Evolutionary conservation across 2,113 vertebrate species (phyloP).

Genomic region (Rafetus swinhoei): DNA sequence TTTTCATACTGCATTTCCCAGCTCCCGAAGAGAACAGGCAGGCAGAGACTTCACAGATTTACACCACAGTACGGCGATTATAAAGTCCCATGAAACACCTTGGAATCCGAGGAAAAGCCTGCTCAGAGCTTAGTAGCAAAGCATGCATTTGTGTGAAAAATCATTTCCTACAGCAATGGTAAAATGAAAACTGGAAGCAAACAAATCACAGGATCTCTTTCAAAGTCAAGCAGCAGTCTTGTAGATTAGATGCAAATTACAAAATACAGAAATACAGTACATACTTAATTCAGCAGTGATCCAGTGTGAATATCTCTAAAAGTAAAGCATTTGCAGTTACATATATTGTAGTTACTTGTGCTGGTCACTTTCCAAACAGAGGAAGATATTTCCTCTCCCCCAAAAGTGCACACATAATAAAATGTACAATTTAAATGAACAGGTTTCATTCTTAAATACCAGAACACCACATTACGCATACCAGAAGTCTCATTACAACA

Average conservation of each 20-base stretch:
- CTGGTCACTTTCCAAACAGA: neutral
- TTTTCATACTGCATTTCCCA: conserved; percentile 48
- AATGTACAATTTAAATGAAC: neutral
- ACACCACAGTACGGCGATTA: conserved; percentile 2
- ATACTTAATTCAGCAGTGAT: neutral
- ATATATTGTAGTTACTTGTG: neutral
- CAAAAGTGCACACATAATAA: fast-evolving
- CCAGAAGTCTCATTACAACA: neutral
- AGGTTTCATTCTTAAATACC: neutral
- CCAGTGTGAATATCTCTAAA: neutral
- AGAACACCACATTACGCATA: fast-evolving
- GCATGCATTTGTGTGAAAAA: conserved; percentile 24
- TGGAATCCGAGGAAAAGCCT: conserved; percentile 17
- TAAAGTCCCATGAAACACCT: conserved; percentile 39
- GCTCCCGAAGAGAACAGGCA: neutral
- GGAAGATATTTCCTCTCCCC: neutral
- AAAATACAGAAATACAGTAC: neutral
- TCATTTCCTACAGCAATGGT: neutral
- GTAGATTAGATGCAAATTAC: conserved; percentile 1
- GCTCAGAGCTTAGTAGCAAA: conserved; percentile 24
- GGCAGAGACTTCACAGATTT: conserved; percentile 43
- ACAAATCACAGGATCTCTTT: neutral
- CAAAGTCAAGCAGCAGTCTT: conserved; percentile 37
- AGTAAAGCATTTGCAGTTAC: neutral
- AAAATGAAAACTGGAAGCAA: conserved; percentile 42